These are phyloP conservation scores for Hemistola chrysoprasaria DNA, from an alignment of 2,888 invertebrate species.

Conservation along the genomic window DNA sequence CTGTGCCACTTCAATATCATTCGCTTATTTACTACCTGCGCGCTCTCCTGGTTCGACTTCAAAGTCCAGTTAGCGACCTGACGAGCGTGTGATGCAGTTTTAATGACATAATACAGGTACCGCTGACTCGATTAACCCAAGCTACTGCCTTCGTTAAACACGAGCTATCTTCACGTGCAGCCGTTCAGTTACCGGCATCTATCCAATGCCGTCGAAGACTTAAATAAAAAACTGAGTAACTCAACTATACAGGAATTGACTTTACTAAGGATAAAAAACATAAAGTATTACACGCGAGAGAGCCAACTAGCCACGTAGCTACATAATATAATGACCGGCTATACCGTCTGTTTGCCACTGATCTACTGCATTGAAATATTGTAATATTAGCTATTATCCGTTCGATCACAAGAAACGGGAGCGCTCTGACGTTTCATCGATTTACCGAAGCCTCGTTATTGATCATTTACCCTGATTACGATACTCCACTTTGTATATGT, in stretches of 20 bases:
- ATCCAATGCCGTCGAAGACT: conserved; percentile 48
- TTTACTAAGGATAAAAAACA: too few relatives aligned
- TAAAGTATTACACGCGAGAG: too few relatives aligned
- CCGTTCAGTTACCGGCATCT: conserved; percentile 40
- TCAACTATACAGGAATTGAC: conserved; percentile 7
- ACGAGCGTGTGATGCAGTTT: conserved; percentile 69
- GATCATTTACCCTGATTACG: conserved; percentile 55
- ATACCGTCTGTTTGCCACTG: conserved; percentile 1
- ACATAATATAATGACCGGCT: too few relatives aligned
- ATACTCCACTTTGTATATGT: conserved; percentile 37
- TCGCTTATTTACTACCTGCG: conserved; percentile 32
- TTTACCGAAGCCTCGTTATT: conserved; percentile 50
- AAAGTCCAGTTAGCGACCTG: conserved; percentile 65
- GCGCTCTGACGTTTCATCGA: conserved; percentile 52
- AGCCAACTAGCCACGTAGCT: too few relatives aligned
- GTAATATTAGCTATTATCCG: conserved; percentile 47
- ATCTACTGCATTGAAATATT: conserved; percentile 12
- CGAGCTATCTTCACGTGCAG: conserved; percentile 58
- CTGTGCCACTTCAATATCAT: conserved; percentile 17
- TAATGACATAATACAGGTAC: conserved; percentile 76
- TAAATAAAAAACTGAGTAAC: conserved; percentile 13
- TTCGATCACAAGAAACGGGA: conserved; percentile 44
- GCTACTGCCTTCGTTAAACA: conserved; percentile 58
- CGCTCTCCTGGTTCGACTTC: conserved; percentile 36
- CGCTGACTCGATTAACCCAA: conserved; percentile 69